Evolutionary conservation across 2,797 vertebrate species (phyloP), one percentile per base, ranked within the genome.

Genomic region (Molossus alvarezi): DNA sequence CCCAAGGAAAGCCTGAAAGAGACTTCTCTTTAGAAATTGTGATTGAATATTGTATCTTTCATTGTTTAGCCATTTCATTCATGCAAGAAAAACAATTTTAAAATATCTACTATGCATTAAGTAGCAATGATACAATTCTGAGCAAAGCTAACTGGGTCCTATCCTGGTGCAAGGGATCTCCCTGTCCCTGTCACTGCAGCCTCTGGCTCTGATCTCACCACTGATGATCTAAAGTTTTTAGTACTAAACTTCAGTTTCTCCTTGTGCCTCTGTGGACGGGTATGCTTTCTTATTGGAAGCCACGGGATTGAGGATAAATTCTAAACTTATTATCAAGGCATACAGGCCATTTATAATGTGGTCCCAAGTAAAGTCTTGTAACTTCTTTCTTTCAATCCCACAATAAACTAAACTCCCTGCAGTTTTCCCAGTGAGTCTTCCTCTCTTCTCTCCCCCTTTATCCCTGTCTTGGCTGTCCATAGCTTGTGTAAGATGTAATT

Each of bases 201-300:
- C n/a, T 75, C 45, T 64, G 53, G 14, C n/a, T 76, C 75, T 93
- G 21, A 73, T 79, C n/a, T 84, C 41, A 69, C 10, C 27, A 75
- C 23, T 51, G 64, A 85, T 20, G 87, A 71, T 23, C 48, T 45
- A 8, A 25, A 72, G 7, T 71, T 72, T 51, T 45, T 4, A 73
- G 1, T 1, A 7, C 4, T 45, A 29, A 90, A 29, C 45, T 84
- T 88, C 33, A 82, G 3, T 83, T 95, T 95, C n/a, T 7, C 13
- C 14, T 51, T 84, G 15, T 45, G 17, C 2, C 6, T 33, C 72
- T 27, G 3, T 45, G 23, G 14, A 41, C 90, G 15, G 25, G 48
- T 77, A 3, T 15, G 48, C 25, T 55, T 87, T 89, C 15, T 87
- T 96, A 9, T 67, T 72, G 67, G 51, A 86, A 89, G 87, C 75